These are phyloP conservation scores for Platalea minor DNA, from an alignment of 2,797 vertebrate species.

Conservation along the genomic window DNA sequence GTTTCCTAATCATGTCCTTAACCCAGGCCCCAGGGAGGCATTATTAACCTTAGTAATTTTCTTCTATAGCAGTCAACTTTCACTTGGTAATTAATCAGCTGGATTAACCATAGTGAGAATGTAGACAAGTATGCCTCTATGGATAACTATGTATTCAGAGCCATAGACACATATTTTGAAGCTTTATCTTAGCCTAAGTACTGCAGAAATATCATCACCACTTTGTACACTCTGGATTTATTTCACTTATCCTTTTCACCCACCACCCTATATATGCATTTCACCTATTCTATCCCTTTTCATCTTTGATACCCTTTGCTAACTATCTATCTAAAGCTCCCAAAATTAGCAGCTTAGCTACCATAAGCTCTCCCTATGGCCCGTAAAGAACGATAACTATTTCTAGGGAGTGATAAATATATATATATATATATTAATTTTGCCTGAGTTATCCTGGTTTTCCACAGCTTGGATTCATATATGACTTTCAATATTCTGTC, in stretches of 20 bases:
- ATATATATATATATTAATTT: background rate
- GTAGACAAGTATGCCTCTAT: background rate
- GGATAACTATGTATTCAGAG: background rate
- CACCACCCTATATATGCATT: background rate
- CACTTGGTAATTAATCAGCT: background rate
- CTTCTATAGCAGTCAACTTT: background rate
- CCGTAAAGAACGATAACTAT: background rate
- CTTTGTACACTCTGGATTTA: background rate
- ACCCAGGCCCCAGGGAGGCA: background rate
- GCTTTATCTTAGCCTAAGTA: background rate
- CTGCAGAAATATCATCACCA: background rate
- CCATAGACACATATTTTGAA: background rate
- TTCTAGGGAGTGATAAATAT: background rate
- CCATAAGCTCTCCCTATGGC: background rate
- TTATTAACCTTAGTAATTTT: background rate
- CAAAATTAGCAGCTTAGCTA: background rate
- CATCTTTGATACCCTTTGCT: background rate
- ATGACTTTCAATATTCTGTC: background rate
- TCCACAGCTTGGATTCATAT: background rate
- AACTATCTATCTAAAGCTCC: background rate
- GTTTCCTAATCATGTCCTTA: background rate
- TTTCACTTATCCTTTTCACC: background rate
- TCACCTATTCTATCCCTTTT: background rate
- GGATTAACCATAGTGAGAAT: background rate
- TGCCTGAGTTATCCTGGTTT: background rate